Conservation (phyloP, 2,797 vertebrate genomes). For the Austrolebias charrua region DNA sequence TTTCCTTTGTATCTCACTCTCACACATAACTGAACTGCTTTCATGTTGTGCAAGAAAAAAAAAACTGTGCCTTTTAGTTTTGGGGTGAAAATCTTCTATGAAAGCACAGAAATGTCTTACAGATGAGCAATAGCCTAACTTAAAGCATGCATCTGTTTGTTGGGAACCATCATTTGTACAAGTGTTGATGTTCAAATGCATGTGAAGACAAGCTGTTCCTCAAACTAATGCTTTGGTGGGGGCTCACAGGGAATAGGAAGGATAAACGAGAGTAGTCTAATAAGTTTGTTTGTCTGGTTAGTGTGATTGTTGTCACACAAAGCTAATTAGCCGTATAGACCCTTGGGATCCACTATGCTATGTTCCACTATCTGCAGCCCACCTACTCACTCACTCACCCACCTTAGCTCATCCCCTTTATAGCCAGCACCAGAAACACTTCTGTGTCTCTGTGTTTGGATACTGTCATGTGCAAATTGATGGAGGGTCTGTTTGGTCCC, state of each 20-base stretch:
- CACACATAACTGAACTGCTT: slow-evolving; percentile 47
- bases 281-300: slow-evolving; percentile 82
- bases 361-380: slow-evolving; percentile 59
- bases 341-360: slow-evolving; percentile 63
- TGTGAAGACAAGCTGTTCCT: slow-evolving; percentile 47
- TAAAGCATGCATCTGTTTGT: slow-evolving; percentile 10
- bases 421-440: slow-evolving; percentile 51
- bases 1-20: slow-evolving; percentile 57
- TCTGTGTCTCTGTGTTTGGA: slow-evolving; percentile 62
- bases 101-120: slow-evolving; percentile 10
- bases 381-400: slow-evolving; percentile 53
- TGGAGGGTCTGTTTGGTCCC: slow-evolving; percentile 76
- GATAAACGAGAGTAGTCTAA: slow-evolving; percentile 68
- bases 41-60: slow-evolving; percentile 53
- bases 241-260: slow-evolving; percentile 49
- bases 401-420: slow-evolving; percentile 40
- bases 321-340: slow-evolving; percentile 79
- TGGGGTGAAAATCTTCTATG: not conserved
- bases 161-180: slow-evolving; percentile 37
- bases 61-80: no score
- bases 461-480: slow-evolving; percentile 83
- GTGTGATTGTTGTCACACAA: slow-evolving; percentile 80
- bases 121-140: not conserved
- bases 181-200: not conserved
- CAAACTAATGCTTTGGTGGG: slow-evolving; percentile 46